Evolutionary conservation across 2,113 vertebrate genomes (phyloP).

Genomic region (Carlito syrichta): DNA sequence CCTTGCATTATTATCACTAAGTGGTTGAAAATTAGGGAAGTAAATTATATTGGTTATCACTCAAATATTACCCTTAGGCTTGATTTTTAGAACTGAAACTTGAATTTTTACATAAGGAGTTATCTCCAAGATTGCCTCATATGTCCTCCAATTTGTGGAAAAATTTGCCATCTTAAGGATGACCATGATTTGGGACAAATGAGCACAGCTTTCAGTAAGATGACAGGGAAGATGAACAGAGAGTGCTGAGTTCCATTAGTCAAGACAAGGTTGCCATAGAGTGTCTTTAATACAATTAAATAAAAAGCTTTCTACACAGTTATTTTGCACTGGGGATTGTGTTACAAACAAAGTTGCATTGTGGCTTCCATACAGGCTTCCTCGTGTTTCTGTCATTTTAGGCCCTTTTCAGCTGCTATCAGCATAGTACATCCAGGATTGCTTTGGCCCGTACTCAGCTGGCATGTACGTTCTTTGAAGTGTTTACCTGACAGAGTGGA

Average conservation of each 20-base stretch:
- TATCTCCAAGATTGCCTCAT: background rate
- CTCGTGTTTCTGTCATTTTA: background rate
- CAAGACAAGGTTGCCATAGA: background rate
- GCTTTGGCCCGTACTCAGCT: background rate
- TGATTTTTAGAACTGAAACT: background rate
- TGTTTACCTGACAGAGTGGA: background rate
- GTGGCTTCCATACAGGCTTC: background rate
- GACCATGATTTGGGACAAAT: background rate
- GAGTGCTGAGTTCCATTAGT: background rate
- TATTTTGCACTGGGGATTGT: background rate
- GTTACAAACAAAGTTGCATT: conserved; percentile 20
- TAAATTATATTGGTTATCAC: background rate
- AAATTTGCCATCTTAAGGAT: background rate
- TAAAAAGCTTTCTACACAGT: background rate
- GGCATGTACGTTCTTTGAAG: background rate
- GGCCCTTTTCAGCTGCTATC: background rate
- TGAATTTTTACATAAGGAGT: conserved; percentile 23
- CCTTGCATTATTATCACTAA: background rate
- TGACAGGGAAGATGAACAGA: background rate
- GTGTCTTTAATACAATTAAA: background rate
- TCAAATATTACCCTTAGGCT: background rate
- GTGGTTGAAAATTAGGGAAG: background rate
- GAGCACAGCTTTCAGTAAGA: conserved; percentile 5
- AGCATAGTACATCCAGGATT: background rate
- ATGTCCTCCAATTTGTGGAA: background rate